Conservation (phyloP, 2,113 vertebrate genomes). For the Thermophis baileyi region DNA sequence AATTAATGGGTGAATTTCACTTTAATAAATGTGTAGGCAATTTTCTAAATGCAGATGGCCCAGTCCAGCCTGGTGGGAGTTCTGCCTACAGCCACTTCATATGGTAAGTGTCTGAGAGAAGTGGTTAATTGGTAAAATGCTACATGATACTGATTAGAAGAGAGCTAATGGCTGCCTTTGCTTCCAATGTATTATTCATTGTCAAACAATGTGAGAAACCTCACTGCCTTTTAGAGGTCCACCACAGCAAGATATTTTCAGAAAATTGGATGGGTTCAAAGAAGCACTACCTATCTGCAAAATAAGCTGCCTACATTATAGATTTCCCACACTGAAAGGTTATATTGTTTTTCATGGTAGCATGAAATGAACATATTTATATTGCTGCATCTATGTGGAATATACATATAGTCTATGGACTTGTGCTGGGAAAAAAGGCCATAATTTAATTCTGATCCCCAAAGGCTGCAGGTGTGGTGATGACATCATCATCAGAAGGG, state of each 20-base stretch:
- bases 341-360: neutral
- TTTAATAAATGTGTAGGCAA: slow-evolving; percentile 93
- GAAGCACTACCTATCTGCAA: neutral
- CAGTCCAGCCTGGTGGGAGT: slow-evolving; percentile 79
- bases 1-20: slow-evolving; percentile 95
- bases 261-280: neutral
- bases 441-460: neutral
- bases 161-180: slow-evolving; percentile 58
- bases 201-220: slow-evolving; percentile 19
- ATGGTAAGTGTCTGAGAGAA: slow-evolving; percentile 88
- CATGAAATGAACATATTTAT: neutral
- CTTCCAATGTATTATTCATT: slow-evolving; percentile 64
- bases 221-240: neutral
- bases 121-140: slow-evolving; percentile 89
- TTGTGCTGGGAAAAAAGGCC: neutral
- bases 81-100: slow-evolving; percentile 86
- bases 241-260: slow-evolving; percentile 29
- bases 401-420: neutral
- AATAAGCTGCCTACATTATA: neutral
- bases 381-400: neutral
- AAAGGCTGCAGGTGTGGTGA: neutral
- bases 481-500: neutral
- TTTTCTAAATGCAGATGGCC: slow-evolving; percentile 94
- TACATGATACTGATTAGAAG: slow-evolving; percentile 79
- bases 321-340: neutral